Evolutionary conservation across 2,888 invertebrate species (phyloP).

Genomic region (Dendrolimus houi): DNA sequence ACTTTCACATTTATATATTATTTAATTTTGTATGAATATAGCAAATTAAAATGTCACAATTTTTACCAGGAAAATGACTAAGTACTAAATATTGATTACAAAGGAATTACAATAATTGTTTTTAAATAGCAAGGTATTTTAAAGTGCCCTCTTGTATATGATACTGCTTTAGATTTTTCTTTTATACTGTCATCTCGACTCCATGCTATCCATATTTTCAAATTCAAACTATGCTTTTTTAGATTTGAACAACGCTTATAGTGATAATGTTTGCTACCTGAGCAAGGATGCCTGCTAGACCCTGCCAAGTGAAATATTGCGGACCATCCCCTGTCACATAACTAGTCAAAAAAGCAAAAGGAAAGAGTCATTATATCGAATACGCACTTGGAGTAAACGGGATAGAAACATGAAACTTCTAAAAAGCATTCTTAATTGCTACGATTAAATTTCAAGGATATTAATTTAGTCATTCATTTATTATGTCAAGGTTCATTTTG

Average conservation of each 20-base stretch:
- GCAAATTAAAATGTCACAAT: too few species aligned
- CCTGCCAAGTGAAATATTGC: slow-evolving; percentile 63
- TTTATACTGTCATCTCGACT: neutral
- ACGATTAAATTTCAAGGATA: slow-evolving; percentile 75
- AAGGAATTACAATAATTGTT: too few species aligned
- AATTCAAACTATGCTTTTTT: slow-evolving; percentile 26
- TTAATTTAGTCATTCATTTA: slow-evolving; percentile 69
- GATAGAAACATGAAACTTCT: slow-evolving; percentile 23
- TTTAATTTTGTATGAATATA: too few species aligned
- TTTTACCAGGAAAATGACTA: too few species aligned
- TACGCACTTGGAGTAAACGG: slow-evolving; percentile 18
- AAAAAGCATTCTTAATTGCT: slow-evolving; percentile 66
- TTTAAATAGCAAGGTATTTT: too few species aligned
- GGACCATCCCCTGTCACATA: slow-evolving; percentile 69
- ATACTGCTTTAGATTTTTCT: too few species aligned
- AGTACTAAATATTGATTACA: too few species aligned
- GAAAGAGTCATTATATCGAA: slow-evolving; percentile 28
- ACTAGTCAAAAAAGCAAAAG: slow-evolving; percentile 45
- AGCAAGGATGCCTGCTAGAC: slow-evolving; percentile 62
- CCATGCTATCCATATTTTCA: neutral
- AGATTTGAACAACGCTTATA: slow-evolving; percentile 58
- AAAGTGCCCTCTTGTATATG: too few species aligned
- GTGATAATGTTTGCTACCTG: slow-evolving; percentile 75
- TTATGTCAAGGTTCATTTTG: slow-evolving; percentile 62
- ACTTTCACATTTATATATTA: too few species aligned